Base-by-base conservation (phyloP, 2,113 vertebrate genomes). In the Amphiprion ocellaris region DNA sequence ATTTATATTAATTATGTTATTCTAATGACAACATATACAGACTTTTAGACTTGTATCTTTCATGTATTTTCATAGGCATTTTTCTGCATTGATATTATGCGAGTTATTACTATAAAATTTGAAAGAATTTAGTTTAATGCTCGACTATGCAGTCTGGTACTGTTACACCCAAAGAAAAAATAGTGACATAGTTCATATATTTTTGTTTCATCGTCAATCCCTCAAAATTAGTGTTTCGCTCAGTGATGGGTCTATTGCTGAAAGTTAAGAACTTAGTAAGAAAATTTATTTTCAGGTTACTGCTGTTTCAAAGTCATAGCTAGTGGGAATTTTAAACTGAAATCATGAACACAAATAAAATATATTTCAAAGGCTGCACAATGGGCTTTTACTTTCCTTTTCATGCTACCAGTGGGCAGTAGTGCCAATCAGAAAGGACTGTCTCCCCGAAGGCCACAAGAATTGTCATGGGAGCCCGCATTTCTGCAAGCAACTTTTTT, bases 311-410 rank as follows among this genome's bases (percentile, higher is more conserved):
- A 7, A 46, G 39, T 69, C 28, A 24, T 73, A 39, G 28, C 85
- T 64, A 19, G 52, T 84, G 78, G 74, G 23, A 84, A 63, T 79
- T 75, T 59, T n/a, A 59, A 59, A 59, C 44, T 62, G n/a, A 77
- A 86, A 80, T 80, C 68, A 69, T 52, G 73, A 44, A 30, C 53
- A 24, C 17, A 49, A 50, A 70, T 63, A 33, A 80, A 65, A 73
- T 73, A 79, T 71, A 63, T 79, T 79, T 61, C 71, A 83, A 77
- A 44, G 37, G 30, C 72, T 46, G 77, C 59, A 85, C 44, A 30
- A 41, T 63, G 37, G 50, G 23, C 30, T 80, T 59, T 74, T 19
- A 68, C 37, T 64, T 79, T 72, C 16, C 58, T 44, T 63, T 61
- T 67, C 23, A 28, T 53, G 39, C 16, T 44, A 55, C 15, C 59